Evolutionary conservation across 1,140 invertebrate genomes (phyloP).

Genomic region (Drosophila serrata): DNA sequence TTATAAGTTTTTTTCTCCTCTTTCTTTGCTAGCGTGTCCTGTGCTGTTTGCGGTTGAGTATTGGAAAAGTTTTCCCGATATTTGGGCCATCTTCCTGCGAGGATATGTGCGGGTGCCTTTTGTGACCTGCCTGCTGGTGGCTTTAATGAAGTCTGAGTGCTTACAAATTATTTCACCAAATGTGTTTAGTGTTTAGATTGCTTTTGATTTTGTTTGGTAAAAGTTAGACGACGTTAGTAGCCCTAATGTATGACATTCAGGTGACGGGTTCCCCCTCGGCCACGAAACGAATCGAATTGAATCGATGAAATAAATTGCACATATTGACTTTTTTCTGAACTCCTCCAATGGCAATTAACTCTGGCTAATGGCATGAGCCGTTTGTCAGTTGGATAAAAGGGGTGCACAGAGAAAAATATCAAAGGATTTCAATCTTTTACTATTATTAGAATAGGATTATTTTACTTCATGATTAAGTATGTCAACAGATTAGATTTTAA

Average conservation of each 20-base stretch:
- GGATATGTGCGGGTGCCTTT: constrained; percentile 20
- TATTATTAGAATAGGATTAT: not conserved
- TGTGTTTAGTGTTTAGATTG: constrained; percentile 71
- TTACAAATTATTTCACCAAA: constrained; percentile 78
- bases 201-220: constrained; percentile 63
- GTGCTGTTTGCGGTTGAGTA: constrained; percentile 44
- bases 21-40: constrained; percentile 59
- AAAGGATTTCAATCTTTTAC: not conserved
- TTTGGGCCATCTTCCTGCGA: constrained; percentile 14
- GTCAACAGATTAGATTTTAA: not conserved
- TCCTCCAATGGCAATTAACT: constrained; percentile 30
- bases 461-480: too few species aligned
- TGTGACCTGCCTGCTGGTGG: constrained; percentile 22
- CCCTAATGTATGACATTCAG: constrained; percentile 31
- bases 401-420: not conserved
- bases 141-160: constrained; percentile 74
- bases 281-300: not conserved
- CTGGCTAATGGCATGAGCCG: constrained; percentile 59
- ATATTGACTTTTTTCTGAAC: constrained; percentile 28
- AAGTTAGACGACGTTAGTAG: constrained; percentile 43
- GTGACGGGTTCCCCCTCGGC: not conserved
- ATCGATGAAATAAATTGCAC: constrained; percentile 70
- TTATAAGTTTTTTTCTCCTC: constrained; percentile 68
- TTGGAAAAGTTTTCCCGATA: constrained; percentile 70
- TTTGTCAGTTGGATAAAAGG: constrained; percentile 23